Evolutionary conservation across 2,797 vertebrate species (phyloP), one percentile per base, ranked within the genome.

Genomic region (Cryptoprocta ferox): DNA sequence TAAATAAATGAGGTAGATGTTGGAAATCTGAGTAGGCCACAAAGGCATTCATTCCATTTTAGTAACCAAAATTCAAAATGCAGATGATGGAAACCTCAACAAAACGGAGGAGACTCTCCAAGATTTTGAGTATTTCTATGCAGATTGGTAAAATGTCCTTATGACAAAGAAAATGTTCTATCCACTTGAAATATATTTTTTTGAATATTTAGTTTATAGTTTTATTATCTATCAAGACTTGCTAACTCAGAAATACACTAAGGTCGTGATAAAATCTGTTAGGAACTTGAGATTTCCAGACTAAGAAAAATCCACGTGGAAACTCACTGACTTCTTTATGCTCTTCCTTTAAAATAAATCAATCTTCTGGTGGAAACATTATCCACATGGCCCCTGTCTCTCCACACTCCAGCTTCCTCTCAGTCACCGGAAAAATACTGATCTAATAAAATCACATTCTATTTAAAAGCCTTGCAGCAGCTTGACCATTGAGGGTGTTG

Each of bases 41-140:
- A 96, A 96, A 96, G 48, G 92, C 45, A 24, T 42, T 24, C 56
- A 24, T 10, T 97, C 84, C 90, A 95, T 79, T 89, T 97, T 93
- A 97, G 96, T 94, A 97, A 92, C 85, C 94, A 89, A 97, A 97
- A 97, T 96, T 94, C 93, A 95, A 97, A 96, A 96, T 92, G 95
- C 96, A 92, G 82, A 97, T 96, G 96, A 96, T 56, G 92, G n/a
- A 87, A 92, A 79, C 71, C 28, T 94, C 89, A 90, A 89, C 50
- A 89, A 96, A 93, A 93, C 7, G 3, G 42, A 90, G 94, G 65
- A 89, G 92, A 94, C 66, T 88, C 79, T 96, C 83, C 84, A 97
- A 97, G 76, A 97, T 45, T 95, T 66, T 32, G 76, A 96, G 39
- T 8, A 61, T 96, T 95, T 95, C 82, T 95, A 59, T 97, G 73